A percentile compares a stretch with the other conserved stretches of the same genome.
Evolutionary conservation across 2,888 invertebrate genomes (phyloP).

Genomic region (Polymixis flavicincta): DNA sequence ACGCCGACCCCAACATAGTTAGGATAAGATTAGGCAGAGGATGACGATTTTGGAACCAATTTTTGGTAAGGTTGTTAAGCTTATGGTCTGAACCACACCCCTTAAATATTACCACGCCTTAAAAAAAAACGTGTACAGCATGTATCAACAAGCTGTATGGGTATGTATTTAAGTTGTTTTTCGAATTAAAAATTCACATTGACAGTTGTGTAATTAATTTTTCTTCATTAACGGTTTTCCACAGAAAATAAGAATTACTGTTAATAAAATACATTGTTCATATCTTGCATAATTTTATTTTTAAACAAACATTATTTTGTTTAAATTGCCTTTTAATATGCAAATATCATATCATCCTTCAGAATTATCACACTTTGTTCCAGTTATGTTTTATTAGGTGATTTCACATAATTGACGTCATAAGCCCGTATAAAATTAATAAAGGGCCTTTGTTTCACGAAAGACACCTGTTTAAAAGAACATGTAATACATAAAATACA

Average conservation of each 20-base stretch:
- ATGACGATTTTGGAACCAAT: no score
- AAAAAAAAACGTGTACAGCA: no score
- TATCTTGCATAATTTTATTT: no score
- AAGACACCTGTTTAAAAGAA: not conserved
- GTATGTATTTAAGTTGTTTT: not conserved
- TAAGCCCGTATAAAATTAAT: not conserved
- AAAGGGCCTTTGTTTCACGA: not conserved
- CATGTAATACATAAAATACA: not conserved
- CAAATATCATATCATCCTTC: not conserved
- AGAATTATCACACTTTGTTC: not conserved
- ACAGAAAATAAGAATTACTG: not conserved
- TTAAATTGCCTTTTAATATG: not conserved
- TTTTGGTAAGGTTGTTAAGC: no score
- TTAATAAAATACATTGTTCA: not conserved
- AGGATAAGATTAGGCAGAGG: no score
- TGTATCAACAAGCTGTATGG: not conserved
- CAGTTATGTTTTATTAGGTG: conserved; percentile 13
- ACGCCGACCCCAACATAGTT: no score
- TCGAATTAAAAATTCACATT: not conserved
- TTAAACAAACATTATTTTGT: no score
- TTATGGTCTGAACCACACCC: no score
- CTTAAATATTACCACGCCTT: no score
- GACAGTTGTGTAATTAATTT: not conserved
- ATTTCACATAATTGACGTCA: not conserved
- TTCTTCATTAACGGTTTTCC: not conserved